Percentiles rank a stretch among this genome's conserved stretches.
Evolutionary conservation across 2,888 invertebrate genomes (phyloP).

Genomic region (Ischnura elegans): DNA sequence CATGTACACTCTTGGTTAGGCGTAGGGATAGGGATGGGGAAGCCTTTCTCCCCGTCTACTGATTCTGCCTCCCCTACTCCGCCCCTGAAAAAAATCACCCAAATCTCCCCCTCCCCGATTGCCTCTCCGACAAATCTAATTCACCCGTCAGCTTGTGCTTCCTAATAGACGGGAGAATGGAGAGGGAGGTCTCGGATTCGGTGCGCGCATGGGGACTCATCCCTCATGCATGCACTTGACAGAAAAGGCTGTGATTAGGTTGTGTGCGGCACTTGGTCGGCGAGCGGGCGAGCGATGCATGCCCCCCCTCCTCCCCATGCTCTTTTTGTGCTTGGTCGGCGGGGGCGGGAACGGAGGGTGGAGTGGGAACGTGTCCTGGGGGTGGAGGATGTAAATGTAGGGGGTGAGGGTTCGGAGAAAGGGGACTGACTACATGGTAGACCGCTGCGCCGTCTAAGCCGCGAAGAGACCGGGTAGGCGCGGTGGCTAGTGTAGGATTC

Average conservation of each 20-base stretch:
- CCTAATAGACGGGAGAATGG: background rate
- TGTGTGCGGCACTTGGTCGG: constrained; percentile 48
- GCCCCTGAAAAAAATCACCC: background rate
- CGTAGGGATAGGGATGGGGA: background rate
- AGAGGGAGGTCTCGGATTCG: background rate
- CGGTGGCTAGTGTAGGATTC: too few relatives aligned
- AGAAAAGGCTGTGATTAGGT: constrained; percentile 58
- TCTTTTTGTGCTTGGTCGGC: background rate
- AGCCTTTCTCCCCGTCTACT: background rate
- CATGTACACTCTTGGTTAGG: too few relatives aligned
- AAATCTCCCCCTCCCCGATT: background rate
- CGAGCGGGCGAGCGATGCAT: constrained; percentile 24
- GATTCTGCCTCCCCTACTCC: background rate
- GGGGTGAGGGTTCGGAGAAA: background rate
- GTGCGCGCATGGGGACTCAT: background rate
- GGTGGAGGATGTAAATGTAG: background rate
- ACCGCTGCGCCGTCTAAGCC: too few relatives aligned
- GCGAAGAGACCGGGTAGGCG: too few relatives aligned
- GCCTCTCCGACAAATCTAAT: constrained; percentile 26
- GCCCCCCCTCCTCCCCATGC: background rate
- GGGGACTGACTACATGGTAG: too few relatives aligned
- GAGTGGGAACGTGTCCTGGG: background rate
- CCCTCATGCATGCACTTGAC: constrained; percentile 30
- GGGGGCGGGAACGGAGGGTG: background rate
- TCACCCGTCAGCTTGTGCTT: background rate